Conservation (phyloP, 2,797 vertebrate species). For the Dermochelys coriacea region DNA sequence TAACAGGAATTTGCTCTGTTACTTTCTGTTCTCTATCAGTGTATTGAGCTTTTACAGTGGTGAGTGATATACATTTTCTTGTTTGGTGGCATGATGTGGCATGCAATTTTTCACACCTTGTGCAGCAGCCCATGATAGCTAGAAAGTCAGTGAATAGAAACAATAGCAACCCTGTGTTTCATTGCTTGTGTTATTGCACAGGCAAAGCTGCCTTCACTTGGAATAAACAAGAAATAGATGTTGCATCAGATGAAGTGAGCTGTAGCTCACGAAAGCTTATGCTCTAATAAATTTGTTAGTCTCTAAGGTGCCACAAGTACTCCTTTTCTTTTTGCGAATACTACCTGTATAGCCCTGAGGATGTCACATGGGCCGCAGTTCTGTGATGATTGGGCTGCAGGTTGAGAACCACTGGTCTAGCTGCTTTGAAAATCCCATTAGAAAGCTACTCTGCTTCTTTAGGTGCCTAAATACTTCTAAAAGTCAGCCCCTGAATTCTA, state of each 20-base stretch:
- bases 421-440: neutral
- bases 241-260: too few relatives aligned
- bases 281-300: too few relatives aligned
- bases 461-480: neutral
- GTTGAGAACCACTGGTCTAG: too few relatives aligned
- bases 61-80: neutral
- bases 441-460: neutral
- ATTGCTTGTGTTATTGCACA: too few relatives aligned
- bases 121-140: neutral
- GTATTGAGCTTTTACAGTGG: neutral
- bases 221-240: neutral
- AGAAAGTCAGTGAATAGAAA: neutral
- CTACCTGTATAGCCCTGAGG: too few relatives aligned
- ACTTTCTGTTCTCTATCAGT: neutral
- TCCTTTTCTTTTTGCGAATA: too few relatives aligned
- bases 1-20: neutral
- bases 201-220: neutral
- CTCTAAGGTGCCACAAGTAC: too few relatives aligned
- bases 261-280: too few relatives aligned
- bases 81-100: neutral
- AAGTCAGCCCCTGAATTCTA: neutral
- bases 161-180: neutral
- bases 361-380: too few relatives aligned
- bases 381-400: too few relatives aligned
- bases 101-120: rapidly evolving